A percentile compares a stretch with the other conserved stretches of the same genome.
Conservation (phyloP, 2,888 invertebrate species). For the Pegoplata infirma region DNA sequence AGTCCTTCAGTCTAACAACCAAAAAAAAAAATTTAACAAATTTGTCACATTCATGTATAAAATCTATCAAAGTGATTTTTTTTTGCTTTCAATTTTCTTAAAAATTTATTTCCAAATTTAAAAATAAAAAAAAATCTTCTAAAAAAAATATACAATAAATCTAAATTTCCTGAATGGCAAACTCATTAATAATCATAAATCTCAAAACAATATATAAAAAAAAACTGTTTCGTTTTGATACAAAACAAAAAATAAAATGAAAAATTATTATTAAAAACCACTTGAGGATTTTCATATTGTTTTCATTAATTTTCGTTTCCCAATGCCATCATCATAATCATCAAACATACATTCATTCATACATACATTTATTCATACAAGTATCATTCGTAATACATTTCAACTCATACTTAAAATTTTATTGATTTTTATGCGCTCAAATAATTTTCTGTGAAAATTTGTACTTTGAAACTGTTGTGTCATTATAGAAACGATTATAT, state of each 20-base stretch:
- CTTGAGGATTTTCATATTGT: slow-evolving; percentile 42
- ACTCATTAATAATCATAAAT: not conserved
- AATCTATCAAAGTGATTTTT: no score
- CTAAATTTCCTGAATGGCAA: not conserved
- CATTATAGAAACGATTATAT: not conserved
- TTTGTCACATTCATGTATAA: no score
- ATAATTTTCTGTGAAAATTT: not conserved
- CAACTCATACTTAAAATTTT: slow-evolving; percentile 26
- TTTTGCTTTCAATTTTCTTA: no score
- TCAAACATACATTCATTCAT: no score
- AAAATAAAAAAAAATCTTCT: no score
- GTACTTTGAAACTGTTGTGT: not conserved
- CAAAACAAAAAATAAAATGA: slow-evolving; percentile 27
- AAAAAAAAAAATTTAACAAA: no score
- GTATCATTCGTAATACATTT: slow-evolving; percentile 17
- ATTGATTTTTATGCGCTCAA: slow-evolving; percentile 32
- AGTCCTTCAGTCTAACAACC: no score
- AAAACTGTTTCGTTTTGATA: not conserved
- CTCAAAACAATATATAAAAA: not conserved
- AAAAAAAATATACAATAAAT: no score
- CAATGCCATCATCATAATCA: no score
- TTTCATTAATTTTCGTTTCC: not conserved
- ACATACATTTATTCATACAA: no score
- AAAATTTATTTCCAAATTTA: no score
- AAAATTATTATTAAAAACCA: slow-evolving; percentile 44